A percentile compares a stretch with the other conserved stretches of the same genome.
Evolutionary conservation across 1,140 invertebrate genomes (phyloP).

Genomic region (Chymomyza costata): DNA sequence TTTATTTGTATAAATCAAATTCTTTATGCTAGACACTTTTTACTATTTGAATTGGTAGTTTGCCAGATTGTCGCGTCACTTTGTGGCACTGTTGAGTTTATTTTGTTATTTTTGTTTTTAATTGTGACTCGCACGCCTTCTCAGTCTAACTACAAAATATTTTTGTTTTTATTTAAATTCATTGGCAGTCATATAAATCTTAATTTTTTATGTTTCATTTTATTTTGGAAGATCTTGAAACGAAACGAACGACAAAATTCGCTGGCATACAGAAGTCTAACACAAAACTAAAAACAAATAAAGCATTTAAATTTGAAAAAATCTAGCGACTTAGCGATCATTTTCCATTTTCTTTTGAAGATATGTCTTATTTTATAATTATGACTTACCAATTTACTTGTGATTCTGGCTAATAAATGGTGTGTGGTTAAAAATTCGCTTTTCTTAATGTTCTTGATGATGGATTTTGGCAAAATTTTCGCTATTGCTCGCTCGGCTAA

Average conservation of each 20-base stretch:
- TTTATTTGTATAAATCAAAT: too few species aligned
- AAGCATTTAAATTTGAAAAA: slow-evolving; percentile 34
- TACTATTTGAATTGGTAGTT: slow-evolving; percentile 27
- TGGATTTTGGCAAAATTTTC: slow-evolving; percentile 5
- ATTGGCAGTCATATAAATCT: slow-evolving; percentile 11
- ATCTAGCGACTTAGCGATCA: background rate
- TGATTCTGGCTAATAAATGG: slow-evolving; percentile 52
- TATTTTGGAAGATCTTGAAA: slow-evolving; percentile 32
- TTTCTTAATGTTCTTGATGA: slow-evolving; percentile 4
- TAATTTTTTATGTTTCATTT: slow-evolving; percentile 30
- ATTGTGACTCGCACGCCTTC: slow-evolving; percentile 40
- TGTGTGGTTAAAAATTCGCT: slow-evolving; percentile 1
- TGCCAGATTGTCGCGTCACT: slow-evolving; percentile 49
- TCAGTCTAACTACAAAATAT: slow-evolving; percentile 18
- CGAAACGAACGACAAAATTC: slow-evolving; percentile 34
- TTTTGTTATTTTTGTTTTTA: slow-evolving; percentile 38
- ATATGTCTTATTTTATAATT: too few species aligned
- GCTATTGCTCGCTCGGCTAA: background rate
- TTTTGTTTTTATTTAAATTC: slow-evolving; percentile 8
- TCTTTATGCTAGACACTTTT: too few species aligned
- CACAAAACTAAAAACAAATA: background rate
- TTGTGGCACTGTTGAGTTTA: slow-evolving; percentile 33
- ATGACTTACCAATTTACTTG: slow-evolving; percentile 60
- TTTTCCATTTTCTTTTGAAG: too few species aligned
- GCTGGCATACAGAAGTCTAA: background rate